Evolutionary conservation across 2,113 vertebrate genomes (phyloP).

Genomic region (Platysteira castanea): DNA sequence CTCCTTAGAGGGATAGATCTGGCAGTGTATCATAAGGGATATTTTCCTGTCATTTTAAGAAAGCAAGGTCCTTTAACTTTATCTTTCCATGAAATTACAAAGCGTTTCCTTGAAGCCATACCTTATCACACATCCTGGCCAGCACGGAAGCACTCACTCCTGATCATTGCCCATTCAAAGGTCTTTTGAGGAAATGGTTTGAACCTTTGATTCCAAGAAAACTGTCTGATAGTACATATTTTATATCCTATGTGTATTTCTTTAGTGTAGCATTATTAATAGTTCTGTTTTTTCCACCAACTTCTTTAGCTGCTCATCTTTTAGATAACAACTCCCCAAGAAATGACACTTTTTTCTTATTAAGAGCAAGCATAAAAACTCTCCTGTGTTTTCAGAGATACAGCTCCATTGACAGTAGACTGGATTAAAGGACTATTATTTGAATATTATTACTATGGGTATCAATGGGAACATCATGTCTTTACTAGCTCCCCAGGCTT

Average conservation of each 20-base stretch:
- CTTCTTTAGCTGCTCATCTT: background rate
- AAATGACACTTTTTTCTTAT: background rate
- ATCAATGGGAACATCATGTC: background rate
- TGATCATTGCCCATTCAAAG: background rate
- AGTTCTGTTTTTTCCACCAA: background rate
- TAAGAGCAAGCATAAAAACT: background rate
- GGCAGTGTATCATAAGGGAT: constrained; percentile 5
- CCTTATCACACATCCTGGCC: background rate
- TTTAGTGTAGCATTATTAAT: background rate
- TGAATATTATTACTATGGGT: background rate
- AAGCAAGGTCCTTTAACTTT: constrained; percentile 11
- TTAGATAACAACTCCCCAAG: background rate
- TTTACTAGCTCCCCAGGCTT: background rate
- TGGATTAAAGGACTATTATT: background rate
- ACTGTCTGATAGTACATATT: background rate
- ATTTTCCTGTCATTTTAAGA: constrained; percentile 53
- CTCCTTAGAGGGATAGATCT: constrained; percentile 16
- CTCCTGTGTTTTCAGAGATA: background rate
- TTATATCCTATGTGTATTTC: background rate
- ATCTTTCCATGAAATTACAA: constrained; percentile 32
- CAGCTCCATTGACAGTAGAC: background rate
- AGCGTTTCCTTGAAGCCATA: constrained; percentile 38
- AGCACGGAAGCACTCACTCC: background rate
- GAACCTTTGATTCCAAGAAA: background rate
- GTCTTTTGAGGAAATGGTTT: background rate